These are phyloP conservation scores for Dryoscopus gambensis DNA, from an alignment of 2,113 vertebrate species.

Conservation along the genomic window DNA sequence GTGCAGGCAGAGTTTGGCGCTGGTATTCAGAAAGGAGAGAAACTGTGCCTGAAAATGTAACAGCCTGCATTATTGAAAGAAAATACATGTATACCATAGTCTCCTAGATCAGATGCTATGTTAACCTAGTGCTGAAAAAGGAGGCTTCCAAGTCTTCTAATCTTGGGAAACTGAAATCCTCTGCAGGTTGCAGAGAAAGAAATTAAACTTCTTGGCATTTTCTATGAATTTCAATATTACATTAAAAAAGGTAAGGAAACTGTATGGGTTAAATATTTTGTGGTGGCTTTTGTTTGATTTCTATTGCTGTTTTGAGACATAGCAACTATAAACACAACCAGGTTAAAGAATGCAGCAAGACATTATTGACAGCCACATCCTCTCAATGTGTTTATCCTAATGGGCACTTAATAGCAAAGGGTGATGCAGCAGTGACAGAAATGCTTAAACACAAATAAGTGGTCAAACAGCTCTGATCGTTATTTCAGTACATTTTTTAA, in stretches of 20 bases:
- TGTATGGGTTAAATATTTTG: neutral
- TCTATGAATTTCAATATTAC: neutral
- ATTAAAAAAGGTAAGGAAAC: neutral
- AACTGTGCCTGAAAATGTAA: neutral
- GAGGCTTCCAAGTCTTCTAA: neutral
- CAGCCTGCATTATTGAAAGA: neutral
- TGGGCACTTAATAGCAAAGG: neutral
- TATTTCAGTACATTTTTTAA: neutral
- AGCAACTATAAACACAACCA: neutral
- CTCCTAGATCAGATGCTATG: neutral
- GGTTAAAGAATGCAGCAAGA: neutral
- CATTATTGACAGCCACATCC: constrained; percentile 18
- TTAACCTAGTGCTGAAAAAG: neutral
- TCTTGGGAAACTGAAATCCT: neutral
- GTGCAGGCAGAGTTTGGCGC: neutral
- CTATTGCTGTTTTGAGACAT: neutral
- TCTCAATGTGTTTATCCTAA: neutral
- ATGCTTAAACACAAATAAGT: neutral
- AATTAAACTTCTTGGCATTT: neutral
- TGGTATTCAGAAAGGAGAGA: neutral
- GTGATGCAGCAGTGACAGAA: neutral
- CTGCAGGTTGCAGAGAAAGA: neutral
- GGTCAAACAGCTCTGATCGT: neutral
- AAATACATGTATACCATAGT: neutral
- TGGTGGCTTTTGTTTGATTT: neutral